Evolutionary conservation across 2,888 invertebrate genomes (phyloP).

Genomic region (Shargacucullia verbasci): DNA sequence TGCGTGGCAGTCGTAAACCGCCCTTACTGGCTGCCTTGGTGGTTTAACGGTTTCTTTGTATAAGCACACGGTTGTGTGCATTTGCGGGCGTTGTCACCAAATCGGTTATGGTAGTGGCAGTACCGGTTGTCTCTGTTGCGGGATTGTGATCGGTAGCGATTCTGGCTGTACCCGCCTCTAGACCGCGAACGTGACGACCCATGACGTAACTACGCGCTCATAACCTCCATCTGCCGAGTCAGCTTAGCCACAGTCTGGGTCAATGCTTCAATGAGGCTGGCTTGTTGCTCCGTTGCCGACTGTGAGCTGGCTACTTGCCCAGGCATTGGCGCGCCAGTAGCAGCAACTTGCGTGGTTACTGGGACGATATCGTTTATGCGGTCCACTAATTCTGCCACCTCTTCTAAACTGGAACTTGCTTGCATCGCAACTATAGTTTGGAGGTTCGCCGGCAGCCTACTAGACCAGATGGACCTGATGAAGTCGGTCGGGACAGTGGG

Average conservation of each 20-base stretch:
- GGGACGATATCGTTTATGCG: not conserved
- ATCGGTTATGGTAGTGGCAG: not conserved
- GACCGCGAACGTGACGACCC: too few relatives aligned
- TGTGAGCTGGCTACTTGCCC: too few relatives aligned
- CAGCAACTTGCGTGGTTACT: too few relatives aligned
- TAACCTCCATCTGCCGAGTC: too few relatives aligned
- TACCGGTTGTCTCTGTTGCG: not conserved
- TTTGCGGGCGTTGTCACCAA: not conserved
- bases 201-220: too few relatives aligned
- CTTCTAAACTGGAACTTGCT: not conserved
- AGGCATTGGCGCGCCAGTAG: too few relatives aligned
- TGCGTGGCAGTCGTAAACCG: conserved; percentile 16
- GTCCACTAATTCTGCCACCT: not conserved
- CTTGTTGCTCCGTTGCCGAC: too few relatives aligned
- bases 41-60: conserved; percentile 1
- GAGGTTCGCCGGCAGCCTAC: not conserved
- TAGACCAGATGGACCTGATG: conserved; percentile 6
- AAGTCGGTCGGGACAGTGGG: conserved; percentile 1
- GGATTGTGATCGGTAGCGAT: not conserved
- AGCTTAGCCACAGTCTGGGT: too few relatives aligned
- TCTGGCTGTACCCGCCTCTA: not conserved
- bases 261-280: too few relatives aligned
- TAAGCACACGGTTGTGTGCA: conserved; percentile 7
- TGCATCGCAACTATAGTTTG: conserved; percentile 6
- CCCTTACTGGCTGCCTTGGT: conserved; percentile 15